phyloP scores from a whole-genome alignment of 2,797 vertebrate species.

The Cynopterus sphinx region DNA sequence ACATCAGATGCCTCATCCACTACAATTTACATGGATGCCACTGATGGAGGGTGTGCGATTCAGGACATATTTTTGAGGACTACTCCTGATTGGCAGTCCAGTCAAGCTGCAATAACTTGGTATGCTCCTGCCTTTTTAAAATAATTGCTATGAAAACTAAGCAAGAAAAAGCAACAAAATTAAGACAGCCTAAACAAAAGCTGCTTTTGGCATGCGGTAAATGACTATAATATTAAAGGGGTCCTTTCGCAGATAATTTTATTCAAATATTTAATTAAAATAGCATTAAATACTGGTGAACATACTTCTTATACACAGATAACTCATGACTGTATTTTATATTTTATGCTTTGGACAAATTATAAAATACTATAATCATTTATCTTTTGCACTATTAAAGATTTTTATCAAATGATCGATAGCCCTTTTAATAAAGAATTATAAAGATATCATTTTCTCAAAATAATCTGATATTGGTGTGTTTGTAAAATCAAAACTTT shows the following conservation, averaged over 20 bases:
- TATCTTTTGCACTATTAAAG: neutral
- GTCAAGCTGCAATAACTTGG: neutral
- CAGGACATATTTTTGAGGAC: neutral
- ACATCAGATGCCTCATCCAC: neutral
- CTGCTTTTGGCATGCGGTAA: neutral
- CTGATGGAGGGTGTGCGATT: neutral
- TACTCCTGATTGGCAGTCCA: neutral
- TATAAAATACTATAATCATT: neutral
- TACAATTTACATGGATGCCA: neutral
- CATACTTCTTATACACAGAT: neutral
- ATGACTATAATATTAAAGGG: neutral
- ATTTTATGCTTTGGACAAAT: neutral
- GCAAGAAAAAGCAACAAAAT: neutral
- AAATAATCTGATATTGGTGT: slow-evolving; percentile 5
- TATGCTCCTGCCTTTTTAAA: neutral
- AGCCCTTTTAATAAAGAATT: neutral
- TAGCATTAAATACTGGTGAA: neutral
- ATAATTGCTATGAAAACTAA: neutral
- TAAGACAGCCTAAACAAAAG: neutral
- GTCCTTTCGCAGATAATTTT: neutral
- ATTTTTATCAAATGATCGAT: neutral
- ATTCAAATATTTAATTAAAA: slow-evolving; percentile 6
- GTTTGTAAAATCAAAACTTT: slow-evolving; percentile 52
- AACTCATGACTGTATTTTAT: neutral
- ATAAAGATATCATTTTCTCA: neutral